Evolutionary conservation across 2,888 invertebrate species (phyloP).

Genomic region (Subacronicta megacephala): DNA sequence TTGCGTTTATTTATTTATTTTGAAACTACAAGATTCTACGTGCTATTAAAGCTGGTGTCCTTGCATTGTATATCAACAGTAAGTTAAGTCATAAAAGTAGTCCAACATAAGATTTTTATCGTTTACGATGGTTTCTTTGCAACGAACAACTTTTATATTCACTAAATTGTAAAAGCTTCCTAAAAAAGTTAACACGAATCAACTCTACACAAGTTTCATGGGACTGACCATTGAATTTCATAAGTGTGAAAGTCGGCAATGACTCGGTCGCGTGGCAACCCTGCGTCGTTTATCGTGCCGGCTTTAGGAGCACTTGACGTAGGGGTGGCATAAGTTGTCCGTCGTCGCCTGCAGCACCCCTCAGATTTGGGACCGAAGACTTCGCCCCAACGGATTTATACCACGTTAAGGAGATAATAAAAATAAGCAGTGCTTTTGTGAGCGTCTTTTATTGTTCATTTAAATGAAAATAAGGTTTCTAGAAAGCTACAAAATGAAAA

Average conservation of each 20-base stretch:
- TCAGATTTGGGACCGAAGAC: constrained; percentile 2
- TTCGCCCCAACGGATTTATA: constrained; percentile 37
- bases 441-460: constrained; percentile 31
- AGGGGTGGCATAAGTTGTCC: constrained; percentile 42
- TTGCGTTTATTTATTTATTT: too few species aligned
- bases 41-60: too few species aligned
- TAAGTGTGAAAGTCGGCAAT: neutral
- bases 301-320: constrained; percentile 36
- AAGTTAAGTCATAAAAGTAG: too few species aligned
- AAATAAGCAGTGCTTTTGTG: constrained; percentile 39
- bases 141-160: too few species aligned
- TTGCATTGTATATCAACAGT: too few species aligned
- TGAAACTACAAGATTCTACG: too few species aligned
- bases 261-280: constrained; percentile 6
- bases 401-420: constrained; percentile 52
- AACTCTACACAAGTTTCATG: too few species aligned
- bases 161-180: too few species aligned
- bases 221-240: neutral
- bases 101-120: too few species aligned
- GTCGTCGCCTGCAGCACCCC: constrained; percentile 20
- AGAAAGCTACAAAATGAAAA: constrained; percentile 16
- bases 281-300: constrained; percentile 22
- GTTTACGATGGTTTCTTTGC: too few species aligned
- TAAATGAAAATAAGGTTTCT: constrained; percentile 40
- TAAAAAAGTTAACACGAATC: too few species aligned